A percentile compares a stretch with the other conserved stretches of the same genome.
These are phyloP conservation scores for Macroteleia sp. DNA, from an alignment of 2,888 invertebrate species.

Conservation along the genomic window DNA sequence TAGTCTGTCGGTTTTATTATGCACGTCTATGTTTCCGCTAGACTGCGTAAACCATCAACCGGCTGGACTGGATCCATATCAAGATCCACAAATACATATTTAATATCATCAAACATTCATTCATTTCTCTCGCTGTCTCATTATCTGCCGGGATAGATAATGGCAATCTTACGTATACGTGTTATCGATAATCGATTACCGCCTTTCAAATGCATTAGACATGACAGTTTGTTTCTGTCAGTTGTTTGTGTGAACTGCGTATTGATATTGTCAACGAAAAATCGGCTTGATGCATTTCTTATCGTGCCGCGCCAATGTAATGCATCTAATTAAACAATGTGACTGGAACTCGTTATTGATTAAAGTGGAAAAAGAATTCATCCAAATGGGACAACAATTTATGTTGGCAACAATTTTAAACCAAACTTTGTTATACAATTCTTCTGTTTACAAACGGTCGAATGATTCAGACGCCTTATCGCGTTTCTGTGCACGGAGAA, in stretches of 20 bases:
- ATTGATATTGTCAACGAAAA: too few species aligned
- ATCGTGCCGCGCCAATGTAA: too few species aligned
- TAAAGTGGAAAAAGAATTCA: too few species aligned
- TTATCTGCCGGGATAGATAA: constrained; percentile 21
- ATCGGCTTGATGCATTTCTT: too few species aligned
- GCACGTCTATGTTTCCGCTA: constrained; percentile 61
- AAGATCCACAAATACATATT: constrained; percentile 74
- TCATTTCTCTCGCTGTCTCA: constrained; percentile 68
- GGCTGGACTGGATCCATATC: constrained; percentile 70
- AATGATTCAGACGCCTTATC: too few species aligned
- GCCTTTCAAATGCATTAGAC: constrained; percentile 11
- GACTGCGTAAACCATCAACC: constrained; percentile 39
- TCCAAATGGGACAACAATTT: too few species aligned
- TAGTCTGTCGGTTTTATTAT: constrained; percentile 40
- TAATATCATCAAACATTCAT: constrained; percentile 76
- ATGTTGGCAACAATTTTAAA: too few species aligned
- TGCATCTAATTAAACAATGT: too few species aligned
- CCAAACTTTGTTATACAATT: too few species aligned
- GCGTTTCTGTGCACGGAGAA: too few species aligned
- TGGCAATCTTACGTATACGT: constrained; percentile 10
- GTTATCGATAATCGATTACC: constrained; percentile 28
- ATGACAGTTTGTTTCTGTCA: constrained; percentile 3
- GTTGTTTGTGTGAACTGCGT: constrained; percentile 2
- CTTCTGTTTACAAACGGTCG: too few species aligned
- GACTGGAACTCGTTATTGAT: too few species aligned